Base-by-base conservation (phyloP, 2,113 vertebrate species). In the Aramus guarauna region DNA sequence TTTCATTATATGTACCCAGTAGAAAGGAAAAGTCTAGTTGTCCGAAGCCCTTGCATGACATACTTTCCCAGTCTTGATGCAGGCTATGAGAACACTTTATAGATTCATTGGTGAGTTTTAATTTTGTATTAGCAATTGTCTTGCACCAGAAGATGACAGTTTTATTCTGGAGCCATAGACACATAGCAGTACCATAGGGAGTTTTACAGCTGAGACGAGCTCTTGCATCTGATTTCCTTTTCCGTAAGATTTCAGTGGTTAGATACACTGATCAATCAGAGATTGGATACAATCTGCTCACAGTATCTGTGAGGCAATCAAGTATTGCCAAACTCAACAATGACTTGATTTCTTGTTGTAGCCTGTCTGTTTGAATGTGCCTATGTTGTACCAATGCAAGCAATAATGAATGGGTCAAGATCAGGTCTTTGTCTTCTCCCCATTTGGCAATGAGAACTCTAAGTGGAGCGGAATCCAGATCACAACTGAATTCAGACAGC, bases 111-210 rank as follows among this genome's bases (percentile, higher is more conserved):
- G 19, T 27, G 66, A 48, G 39, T 76, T 94, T 72, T 73, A 68
- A 66, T 66, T 76, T 36, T 83, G 11, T 41, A 5, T 68, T 62
- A 76, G 56, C 43, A 56, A 2, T 88, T 87, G 29, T n/a, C 32
- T 41, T 67, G 29, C 41, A 36, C 39, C 19, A 19, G 48, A 63
- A 39, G 47, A 90, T 12, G 21, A 20, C 18, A 59, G 0, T 47
- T 90, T 55, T 52, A 5, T 79, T 79, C 43, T 92, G 53, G 21
- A 76, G 47, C 41, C 13, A 29, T 15, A 48, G 53, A 22, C 30
- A 45, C 0, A 1, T 6, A 24, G 34, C 27, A 39, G 34, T 34
- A 22, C 50, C 1, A 0, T 15, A 74, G 37, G 6, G 32, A 81
- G 9, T 41, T 39, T 37, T 55, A 30, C 3, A 83, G 43, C 72